Percentiles rank a stretch among this genome's conserved stretches.
Conservation (phyloP, 2,888 invertebrate species). For the Acronicta alni region DNA sequence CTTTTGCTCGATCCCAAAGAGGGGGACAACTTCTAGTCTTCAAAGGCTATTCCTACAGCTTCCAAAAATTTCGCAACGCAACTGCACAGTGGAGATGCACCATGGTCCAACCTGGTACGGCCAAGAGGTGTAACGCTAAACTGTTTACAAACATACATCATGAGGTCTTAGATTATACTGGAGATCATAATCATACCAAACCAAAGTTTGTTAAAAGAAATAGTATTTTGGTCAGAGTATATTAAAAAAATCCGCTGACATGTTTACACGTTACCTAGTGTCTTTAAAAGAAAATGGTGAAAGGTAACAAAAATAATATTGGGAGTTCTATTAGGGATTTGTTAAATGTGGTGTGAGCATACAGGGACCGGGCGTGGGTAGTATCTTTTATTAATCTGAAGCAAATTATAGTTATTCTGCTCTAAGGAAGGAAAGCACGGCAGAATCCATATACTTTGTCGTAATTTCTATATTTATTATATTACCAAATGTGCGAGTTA, state of each 20-base stretch:
- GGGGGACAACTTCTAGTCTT: slow-evolving; percentile 71
- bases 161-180: slow-evolving; percentile 59
- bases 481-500: background rate
- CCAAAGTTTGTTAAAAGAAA: slow-evolving; percentile 67
- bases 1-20: slow-evolving; percentile 73
- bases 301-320: background rate
- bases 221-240: slow-evolving; percentile 57
- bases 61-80: slow-evolving; percentile 53
- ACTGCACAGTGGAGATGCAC: slow-evolving; percentile 72
- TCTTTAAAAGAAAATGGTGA: background rate
- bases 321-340: background rate
- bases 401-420: too few species aligned
- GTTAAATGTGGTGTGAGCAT: too few species aligned
- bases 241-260: slow-evolving; percentile 35
- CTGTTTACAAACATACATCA: slow-evolving; percentile 63
- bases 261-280: too few species aligned
- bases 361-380: too few species aligned
- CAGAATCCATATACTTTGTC: too few species aligned
- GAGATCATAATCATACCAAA: slow-evolving; percentile 66
- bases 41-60: slow-evolving; percentile 68
- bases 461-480: too few species aligned
- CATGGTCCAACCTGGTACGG: slow-evolving; percentile 70
- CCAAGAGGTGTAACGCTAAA: slow-evolving; percentile 71
- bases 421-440: too few species aligned
- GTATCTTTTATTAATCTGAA: too few species aligned